A percentile compares a stretch with the other conserved stretches of the same genome.
These are phyloP conservation scores for Hemiscyllium ocellatum DNA, from an alignment of 2,113 vertebrate species.

Conservation along the genomic window DNA sequence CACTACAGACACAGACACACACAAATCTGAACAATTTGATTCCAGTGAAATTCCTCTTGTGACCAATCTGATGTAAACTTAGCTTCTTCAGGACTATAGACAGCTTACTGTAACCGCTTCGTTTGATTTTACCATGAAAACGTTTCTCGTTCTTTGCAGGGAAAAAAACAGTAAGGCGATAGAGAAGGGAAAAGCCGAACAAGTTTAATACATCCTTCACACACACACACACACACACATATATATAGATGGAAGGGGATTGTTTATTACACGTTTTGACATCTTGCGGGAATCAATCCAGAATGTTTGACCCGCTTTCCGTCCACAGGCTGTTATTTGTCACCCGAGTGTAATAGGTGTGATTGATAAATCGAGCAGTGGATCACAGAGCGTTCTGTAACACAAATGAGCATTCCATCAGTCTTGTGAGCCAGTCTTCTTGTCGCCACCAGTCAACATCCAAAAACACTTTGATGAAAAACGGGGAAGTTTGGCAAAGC, in stretches of 20 bases:
- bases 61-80: neutral
- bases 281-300: conserved; percentile 32
- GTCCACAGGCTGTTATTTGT: conserved; percentile 59
- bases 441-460: conserved; percentile 40
- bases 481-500: conserved; percentile 39
- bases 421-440: conserved; percentile 41
- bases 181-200: neutral
- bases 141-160: neutral
- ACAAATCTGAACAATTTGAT: neutral
- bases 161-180: neutral
- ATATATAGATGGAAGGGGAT: neutral
- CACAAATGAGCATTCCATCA: conserved; percentile 52
- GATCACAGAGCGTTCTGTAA: conserved; percentile 57
- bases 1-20: too few relatives aligned
- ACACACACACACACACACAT: too few relatives aligned
- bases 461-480: conserved; percentile 37
- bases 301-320: conserved; percentile 32
- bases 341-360: conserved; percentile 47
- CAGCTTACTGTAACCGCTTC: neutral
- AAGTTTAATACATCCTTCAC: neutral
- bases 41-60: neutral
- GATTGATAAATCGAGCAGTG: conserved; percentile 59
- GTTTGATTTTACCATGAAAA: neutral
- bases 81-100: neutral
- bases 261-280: conserved; percentile 32